Evolutionary conservation across 2,797 vertebrate species (phyloP).

Genomic region (Malurus leucopterus): DNA sequence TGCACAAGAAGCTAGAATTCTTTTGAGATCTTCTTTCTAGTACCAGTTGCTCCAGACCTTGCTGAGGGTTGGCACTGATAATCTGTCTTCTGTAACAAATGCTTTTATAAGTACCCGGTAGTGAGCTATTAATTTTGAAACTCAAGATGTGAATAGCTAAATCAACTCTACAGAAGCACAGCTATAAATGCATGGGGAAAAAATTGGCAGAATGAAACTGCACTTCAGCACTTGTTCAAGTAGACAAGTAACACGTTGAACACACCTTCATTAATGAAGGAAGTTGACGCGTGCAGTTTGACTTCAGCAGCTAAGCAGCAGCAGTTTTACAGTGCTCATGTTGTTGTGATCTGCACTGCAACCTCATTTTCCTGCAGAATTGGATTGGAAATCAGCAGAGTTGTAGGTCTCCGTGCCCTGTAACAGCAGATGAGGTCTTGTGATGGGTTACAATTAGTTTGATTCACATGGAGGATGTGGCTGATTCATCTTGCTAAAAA

Average conservation of each 20-base stretch:
- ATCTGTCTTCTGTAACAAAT: background rate
- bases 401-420: background rate
- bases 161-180: background rate
- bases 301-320: background rate
- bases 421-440: background rate
- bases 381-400: background rate
- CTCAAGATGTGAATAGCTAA: background rate
- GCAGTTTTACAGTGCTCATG: background rate
- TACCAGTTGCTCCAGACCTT: background rate
- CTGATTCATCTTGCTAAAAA: conserved; percentile 37
- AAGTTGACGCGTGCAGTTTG: background rate
- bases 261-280: background rate
- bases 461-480: background rate
- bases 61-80: background rate
- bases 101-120: background rate
- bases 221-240: background rate
- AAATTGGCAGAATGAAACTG: background rate
- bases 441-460: background rate
- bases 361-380: background rate
- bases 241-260: background rate
- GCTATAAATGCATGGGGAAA: background rate
- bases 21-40: background rate
- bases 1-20: background rate
- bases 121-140: conserved; percentile 4
- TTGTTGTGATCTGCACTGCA: background rate